Evolutionary conservation across 2,797 vertebrate species (phyloP).

Genomic region (Lacerta viridis): DNA sequence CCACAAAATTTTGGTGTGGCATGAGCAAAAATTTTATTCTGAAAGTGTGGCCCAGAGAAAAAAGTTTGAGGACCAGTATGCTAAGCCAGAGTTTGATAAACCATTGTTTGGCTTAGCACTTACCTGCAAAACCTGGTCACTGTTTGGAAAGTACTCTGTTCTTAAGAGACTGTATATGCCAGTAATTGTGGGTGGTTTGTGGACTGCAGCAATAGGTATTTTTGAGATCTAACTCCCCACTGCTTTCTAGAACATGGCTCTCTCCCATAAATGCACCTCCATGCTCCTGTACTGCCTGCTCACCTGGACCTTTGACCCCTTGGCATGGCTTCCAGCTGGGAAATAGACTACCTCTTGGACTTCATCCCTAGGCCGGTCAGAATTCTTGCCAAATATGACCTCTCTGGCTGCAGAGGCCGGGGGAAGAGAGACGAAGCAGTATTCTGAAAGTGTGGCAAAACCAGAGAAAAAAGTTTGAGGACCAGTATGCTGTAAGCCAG

Average conservation of each 20-base stretch:
- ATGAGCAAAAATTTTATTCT: too few species aligned
- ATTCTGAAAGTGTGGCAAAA: too few species aligned
- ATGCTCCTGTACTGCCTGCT: background rate
- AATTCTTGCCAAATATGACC: constrained; percentile 95
- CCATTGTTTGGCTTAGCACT: too few species aligned
- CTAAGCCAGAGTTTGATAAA: too few species aligned
- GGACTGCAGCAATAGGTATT: background rate
- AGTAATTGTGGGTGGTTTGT: background rate
- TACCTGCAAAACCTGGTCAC: too few species aligned
- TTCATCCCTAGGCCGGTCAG: constrained; percentile 90
- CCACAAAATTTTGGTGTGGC: too few species aligned
- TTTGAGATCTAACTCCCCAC: background rate
- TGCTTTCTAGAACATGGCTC: fast-evolving
- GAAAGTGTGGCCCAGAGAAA: too few species aligned
- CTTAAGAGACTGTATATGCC: background rate
- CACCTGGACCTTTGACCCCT: constrained; percentile 89
- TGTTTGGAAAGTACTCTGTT: background rate
- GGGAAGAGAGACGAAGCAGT: constrained; percentile 93
- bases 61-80: too few species aligned
- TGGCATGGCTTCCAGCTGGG: constrained; percentile 78
- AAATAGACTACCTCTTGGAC: constrained; percentile 91
- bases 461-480: too few species aligned
- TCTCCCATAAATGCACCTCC: fast-evolving
- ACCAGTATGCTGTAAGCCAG: too few species aligned
- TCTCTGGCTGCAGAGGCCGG: constrained; percentile 87